Conservation (phyloP, 2,113 vertebrate species). For the Isurus oxyrinchus region DNA sequence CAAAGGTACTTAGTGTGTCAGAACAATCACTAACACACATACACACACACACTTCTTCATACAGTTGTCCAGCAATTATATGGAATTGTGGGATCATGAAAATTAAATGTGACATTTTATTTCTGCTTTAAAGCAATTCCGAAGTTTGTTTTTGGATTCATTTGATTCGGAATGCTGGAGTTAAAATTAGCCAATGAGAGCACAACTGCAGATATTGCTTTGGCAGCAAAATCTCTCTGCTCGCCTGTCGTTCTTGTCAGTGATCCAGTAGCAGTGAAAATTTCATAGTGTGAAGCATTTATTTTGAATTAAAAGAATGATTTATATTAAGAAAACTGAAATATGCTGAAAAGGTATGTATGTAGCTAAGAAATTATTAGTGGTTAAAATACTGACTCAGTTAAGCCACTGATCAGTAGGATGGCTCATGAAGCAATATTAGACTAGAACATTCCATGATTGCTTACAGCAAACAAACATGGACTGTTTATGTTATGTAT, state of each 20-base stretch:
- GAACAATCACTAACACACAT: neutral
- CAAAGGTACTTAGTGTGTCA: neutral
- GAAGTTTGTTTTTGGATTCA: neutral
- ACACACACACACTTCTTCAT: neutral
- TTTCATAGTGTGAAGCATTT: neutral
- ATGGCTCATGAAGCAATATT: neutral
- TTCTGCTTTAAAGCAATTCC: neutral
- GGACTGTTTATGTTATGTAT: slow-evolving; percentile 8
- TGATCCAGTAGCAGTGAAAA: neutral
- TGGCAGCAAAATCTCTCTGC: neutral
- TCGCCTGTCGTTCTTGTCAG: neutral
- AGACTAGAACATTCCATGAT: neutral
- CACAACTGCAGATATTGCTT: neutral
- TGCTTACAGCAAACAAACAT: slow-evolving; percentile 11
- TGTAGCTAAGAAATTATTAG: neutral
- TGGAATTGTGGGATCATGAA: neutral
- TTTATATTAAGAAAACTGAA: neutral
- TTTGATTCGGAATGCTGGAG: neutral
- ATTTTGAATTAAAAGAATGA: neutral
- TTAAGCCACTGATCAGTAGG: neutral
- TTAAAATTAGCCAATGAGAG: slow-evolving; percentile 10
- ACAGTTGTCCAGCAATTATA: neutral
- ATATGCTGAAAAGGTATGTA: neutral
- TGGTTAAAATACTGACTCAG: neutral
- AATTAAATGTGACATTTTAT: neutral